Base-by-base conservation (phyloP, 1,140 invertebrate species). In the Heterodera carotae region DNA sequence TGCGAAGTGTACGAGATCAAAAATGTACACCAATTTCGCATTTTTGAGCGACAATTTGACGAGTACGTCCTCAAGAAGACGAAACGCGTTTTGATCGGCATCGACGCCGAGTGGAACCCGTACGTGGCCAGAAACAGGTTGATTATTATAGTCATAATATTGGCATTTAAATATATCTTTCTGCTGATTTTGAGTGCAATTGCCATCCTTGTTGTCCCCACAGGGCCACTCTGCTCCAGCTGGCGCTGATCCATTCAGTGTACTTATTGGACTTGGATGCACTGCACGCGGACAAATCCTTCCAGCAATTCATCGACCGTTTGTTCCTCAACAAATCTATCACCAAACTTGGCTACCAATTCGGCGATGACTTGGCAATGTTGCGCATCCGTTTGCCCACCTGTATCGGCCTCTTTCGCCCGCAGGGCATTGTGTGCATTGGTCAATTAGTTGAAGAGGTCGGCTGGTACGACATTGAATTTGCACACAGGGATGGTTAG, bases 51-150 rank as follows among this genome's bases (percentile, higher is more conserved):
- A 10, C 71, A 74, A 25, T 64, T 74, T 62, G 59, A 59, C 27
- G 71, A 74, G n/a, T 74, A 74, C 59, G 53, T 43, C 15, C 71
- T 36, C 3, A 74, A 74, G 12, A 74, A 74, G 64, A 74, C 71
- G 43, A 27, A 43, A 18, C 56, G 71, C 8, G 64, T 74, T 60
- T 15, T 74, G 27, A 34, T 74, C 36, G 71, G 71, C 8, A 33
- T 74, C 27, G 71, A 74, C 36, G 59, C 71, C 12, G 71, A 74
- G 53, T 74, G 71, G 71, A 74, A 74, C 36, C 64, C 71, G 33
- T 74, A 62, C 64, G 71, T 74, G 36, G 31, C n/a, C 12, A 56
- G 39, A 18, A 74, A 31, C 71, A 74, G 71, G 71, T 74, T 22
- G 27, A 3, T 74, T n/a, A n/a, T n/a, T n/a, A n/a, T n/a, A n/a